Evolutionary conservation across 92 coral and sea anemone species (phyloP).

Genomic region (Epizoanthus ramosus): DNA sequence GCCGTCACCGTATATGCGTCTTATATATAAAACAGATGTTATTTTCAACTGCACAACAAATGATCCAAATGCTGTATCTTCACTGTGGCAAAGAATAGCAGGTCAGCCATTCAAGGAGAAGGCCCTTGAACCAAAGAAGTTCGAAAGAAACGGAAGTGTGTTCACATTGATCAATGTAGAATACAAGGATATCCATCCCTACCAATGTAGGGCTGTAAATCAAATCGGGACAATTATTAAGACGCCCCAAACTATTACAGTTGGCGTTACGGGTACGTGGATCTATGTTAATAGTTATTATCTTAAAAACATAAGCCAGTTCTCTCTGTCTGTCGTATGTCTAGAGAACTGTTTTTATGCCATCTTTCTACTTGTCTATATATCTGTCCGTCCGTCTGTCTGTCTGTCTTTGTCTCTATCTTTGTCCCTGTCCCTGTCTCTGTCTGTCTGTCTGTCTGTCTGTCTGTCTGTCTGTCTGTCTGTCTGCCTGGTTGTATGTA

Average conservation of each 20-base stretch:
- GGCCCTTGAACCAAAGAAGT: background rate
- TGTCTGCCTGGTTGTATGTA: too few relatives aligned
- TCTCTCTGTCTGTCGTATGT: too few relatives aligned
- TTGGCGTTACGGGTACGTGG: background rate
- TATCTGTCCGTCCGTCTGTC: too few relatives aligned
- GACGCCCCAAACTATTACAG: background rate
- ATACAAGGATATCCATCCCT: background rate
- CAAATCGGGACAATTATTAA: background rate
- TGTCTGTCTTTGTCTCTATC: too few relatives aligned
- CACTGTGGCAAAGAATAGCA: background rate
- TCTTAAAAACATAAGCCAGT: too few relatives aligned
- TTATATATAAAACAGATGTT: too few relatives aligned
- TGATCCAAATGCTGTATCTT: slow-evolving; percentile 3
- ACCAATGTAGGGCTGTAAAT: slow-evolving; percentile 3
- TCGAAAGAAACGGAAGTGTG: slow-evolving; percentile 7
- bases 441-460: too few relatives aligned
- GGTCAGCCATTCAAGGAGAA: background rate
- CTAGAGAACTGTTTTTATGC: too few relatives aligned
- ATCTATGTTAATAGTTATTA: too few relatives aligned
- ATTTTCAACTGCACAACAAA: slow-evolving; percentile 14
- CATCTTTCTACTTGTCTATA: too few relatives aligned
- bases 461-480: too few relatives aligned
- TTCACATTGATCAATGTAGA: slow-evolving; percentile 6
- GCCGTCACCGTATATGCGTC: background rate
- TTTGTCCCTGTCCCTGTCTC: too few relatives aligned